phyloP scores from a whole-genome alignment of 2,113 vertebrate species.

The Erythrocercus mccallii region DNA sequence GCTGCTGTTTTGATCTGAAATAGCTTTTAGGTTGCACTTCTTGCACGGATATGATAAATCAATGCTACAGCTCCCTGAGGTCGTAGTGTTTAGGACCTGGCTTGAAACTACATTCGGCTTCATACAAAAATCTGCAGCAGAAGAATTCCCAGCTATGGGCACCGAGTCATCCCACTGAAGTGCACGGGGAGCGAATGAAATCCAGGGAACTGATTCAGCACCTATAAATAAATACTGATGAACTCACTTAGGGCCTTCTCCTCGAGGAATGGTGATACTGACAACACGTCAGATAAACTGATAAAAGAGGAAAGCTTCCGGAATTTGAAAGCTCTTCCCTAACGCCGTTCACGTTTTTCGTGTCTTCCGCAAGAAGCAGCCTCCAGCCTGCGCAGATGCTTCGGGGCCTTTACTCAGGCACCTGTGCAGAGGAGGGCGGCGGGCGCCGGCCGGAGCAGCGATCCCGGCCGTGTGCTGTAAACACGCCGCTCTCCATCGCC shows the following conservation, averaged over 20 bases:
- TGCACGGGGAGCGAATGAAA: background rate
- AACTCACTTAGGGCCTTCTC: background rate
- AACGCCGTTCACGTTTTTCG: accelerated
- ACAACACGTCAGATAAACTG: background rate
- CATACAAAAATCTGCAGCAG: background rate
- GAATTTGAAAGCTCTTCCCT: background rate
- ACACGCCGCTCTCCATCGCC: background rate
- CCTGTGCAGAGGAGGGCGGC: accelerated
- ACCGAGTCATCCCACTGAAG: background rate
- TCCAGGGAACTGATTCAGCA: background rate
- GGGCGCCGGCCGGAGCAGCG: accelerated
- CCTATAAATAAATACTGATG: background rate
- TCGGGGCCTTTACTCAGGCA: accelerated
- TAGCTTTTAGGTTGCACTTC: background rate
- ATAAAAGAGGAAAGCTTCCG: background rate
- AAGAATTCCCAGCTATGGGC: background rate
- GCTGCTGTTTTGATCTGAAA: background rate
- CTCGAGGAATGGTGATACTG: accelerated
- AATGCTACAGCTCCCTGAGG: background rate
- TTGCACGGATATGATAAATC: accelerated
- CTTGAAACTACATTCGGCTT: background rate
- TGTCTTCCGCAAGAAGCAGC: accelerated
- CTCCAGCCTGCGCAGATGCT: accelerated
- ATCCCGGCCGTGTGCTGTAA: accelerated
- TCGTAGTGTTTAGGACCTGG: background rate